phyloP scores from a whole-genome alignment of 2,113 vertebrate species.

The Ctenomys sociabilis region DNA sequence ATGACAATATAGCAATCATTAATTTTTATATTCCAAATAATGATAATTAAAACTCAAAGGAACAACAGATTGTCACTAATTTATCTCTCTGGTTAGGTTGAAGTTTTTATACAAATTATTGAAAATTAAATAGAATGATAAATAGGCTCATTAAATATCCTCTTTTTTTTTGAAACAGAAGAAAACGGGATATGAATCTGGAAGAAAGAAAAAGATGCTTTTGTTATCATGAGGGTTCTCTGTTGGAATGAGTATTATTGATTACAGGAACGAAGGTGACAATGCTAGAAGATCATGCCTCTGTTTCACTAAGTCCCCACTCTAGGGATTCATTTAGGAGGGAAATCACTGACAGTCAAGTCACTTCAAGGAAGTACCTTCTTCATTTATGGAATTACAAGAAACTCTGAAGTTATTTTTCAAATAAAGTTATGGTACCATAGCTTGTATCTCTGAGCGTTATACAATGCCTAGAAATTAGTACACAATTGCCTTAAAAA shows the following conservation, averaged over 20 bases:
- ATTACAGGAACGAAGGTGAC: not conserved
- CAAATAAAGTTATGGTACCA: not conserved
- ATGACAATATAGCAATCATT: not conserved
- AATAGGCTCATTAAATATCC: not conserved
- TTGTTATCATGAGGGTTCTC: not conserved
- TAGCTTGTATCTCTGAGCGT: not conserved
- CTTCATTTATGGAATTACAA: not conserved
- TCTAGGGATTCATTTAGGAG: not conserved
- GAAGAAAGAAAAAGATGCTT: not conserved
- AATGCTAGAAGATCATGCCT: not conserved
- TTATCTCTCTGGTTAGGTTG: not conserved
- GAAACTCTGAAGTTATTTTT: constrained; percentile 7
- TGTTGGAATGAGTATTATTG: not conserved
- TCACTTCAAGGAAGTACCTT: not conserved
- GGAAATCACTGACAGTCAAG: not conserved
- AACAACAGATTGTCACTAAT: not conserved
- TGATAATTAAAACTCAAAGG: not conserved
- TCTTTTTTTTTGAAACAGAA: not conserved
- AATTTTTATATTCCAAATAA: constrained; percentile 7
- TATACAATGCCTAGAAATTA: not conserved
- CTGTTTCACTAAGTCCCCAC: not conserved
- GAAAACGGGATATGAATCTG: not conserved
- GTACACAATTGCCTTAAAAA: not conserved
- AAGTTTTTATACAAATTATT: not conserved
- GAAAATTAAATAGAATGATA: not conserved